Percentiles rank a stretch among this genome's conserved stretches.
phyloP scores from a whole-genome alignment of 2,797 vertebrate genomes.

The Siniperca scherzeri region DNA sequence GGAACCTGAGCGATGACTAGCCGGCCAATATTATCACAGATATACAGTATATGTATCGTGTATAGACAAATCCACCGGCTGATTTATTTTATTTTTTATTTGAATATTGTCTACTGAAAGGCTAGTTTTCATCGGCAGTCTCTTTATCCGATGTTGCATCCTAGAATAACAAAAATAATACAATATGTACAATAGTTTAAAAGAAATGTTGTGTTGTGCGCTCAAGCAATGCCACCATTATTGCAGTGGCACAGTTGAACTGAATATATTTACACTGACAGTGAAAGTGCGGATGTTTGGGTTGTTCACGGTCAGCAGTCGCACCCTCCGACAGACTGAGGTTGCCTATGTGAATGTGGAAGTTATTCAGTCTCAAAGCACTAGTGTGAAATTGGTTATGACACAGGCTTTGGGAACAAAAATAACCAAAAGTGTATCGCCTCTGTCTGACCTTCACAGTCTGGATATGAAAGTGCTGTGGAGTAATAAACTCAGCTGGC shows the following conservation, averaged over 20 bases:
- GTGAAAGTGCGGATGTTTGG: neutral
- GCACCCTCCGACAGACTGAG: neutral
- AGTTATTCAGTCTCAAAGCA: neutral
- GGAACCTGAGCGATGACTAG: neutral
- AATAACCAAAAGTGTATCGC: neutral
- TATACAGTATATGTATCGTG: neutral
- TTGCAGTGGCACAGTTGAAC: neutral
- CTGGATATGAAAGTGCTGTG: neutral
- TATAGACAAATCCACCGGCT: accelerated
- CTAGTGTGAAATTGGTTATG: neutral
- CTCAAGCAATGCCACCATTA: neutral
- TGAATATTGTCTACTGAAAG: no score
- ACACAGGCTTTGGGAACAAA: neutral
- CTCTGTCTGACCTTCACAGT: neutral
- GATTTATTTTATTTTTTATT: neutral
- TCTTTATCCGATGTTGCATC: no score
- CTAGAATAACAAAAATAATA: no score
- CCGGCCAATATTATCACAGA: neutral
- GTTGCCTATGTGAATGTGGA: neutral
- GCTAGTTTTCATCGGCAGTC: no score
- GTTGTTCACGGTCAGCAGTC: neutral
- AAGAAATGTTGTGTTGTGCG: neutral
- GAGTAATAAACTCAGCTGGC: neutral
- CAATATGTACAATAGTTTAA: no score
- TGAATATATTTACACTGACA: neutral